Percentiles rank a stretch among this genome's conserved stretches.
phyloP scores from a whole-genome alignment of 92 coral and sea anemone species.

The Phenganax marumi region DNA sequence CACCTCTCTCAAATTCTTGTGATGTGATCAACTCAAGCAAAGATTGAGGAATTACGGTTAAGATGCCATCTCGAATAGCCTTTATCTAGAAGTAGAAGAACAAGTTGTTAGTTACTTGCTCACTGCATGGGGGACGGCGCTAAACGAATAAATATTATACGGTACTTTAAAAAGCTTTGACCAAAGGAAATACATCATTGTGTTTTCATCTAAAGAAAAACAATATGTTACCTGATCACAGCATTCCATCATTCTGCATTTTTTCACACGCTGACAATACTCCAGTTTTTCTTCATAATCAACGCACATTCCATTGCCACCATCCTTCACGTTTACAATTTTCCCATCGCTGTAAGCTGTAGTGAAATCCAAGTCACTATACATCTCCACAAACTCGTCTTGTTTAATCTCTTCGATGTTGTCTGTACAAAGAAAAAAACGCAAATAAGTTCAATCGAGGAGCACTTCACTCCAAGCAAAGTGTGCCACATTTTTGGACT shows the following conservation, averaged over 20 bases:
- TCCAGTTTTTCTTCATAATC: constrained; percentile 62
- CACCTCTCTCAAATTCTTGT: constrained; percentile 81
- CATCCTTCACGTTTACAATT: constrained; percentile 66
- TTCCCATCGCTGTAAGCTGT: constrained; percentile 83
- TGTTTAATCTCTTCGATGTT: constrained; percentile 70
- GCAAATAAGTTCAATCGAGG: neutral
- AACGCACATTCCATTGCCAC: constrained; percentile 64
- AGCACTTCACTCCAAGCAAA: neutral
- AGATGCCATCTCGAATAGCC: constrained; percentile 74
- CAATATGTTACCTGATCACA: constrained; percentile 65
- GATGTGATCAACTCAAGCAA: constrained; percentile 79
- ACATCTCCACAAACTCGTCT: constrained; percentile 65
- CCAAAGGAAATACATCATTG: no score
- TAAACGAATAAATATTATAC: neutral
- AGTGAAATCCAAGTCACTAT: constrained; percentile 74
- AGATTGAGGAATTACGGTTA: constrained; percentile 78
- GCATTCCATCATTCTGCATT: constrained; percentile 78
- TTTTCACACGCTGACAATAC: constrained; percentile 69
- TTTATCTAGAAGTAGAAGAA: constrained; percentile 64
- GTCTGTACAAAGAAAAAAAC: constrained; percentile 44
- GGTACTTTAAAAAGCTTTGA: neutral
- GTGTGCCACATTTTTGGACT: no score
- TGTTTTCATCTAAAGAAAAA: constrained; percentile 66
- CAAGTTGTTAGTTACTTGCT: neutral
- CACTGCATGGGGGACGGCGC: neutral